Conservation (phyloP, 1,140 invertebrate species). For the Zaprionus africanus region DNA sequence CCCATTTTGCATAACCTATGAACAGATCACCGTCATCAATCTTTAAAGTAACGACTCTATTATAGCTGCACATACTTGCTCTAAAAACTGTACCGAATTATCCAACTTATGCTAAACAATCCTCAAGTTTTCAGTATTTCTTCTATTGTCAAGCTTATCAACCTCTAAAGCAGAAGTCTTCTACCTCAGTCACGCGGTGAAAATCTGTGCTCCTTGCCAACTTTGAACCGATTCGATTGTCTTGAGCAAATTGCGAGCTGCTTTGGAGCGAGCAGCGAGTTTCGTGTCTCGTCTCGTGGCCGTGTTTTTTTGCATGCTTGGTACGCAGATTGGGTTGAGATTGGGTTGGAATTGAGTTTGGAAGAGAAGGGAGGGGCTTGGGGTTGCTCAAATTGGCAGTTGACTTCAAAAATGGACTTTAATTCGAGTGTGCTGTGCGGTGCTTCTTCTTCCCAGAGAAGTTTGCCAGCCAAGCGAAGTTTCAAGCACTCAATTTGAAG, state of each 20-base stretch:
- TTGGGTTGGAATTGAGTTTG: constrained; percentile 3
- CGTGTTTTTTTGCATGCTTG: constrained; percentile 76
- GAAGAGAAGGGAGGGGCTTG: not conserved
- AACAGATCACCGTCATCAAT: no score
- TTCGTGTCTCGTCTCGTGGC: constrained; percentile 49
- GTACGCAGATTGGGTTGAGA: constrained; percentile 21
- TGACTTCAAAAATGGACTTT: constrained; percentile 74
- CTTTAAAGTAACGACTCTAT: no score
- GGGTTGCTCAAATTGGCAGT: constrained; percentile 67
- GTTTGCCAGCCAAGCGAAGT: constrained; percentile 57
- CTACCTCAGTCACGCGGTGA: not conserved
- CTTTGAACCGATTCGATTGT: constrained; percentile 17
- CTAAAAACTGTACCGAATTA: no score
- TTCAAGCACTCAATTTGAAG: constrained; percentile 74
- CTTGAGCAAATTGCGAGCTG: constrained; percentile 45
- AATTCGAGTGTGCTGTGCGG: constrained; percentile 59
- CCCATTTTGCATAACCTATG: no score
- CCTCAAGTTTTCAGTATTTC: no score
- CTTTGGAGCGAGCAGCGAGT: constrained; percentile 53
- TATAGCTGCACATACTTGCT: no score
- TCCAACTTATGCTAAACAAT: no score
- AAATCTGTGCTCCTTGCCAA: not conserved
- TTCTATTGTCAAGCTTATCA: not conserved
- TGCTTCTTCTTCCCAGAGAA: constrained; percentile 32
- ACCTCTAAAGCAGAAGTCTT: not conserved